Evolutionary conservation across 64 coral and sea anemone species (phyloP).

Genomic region (Montipora efflorescens): DNA sequence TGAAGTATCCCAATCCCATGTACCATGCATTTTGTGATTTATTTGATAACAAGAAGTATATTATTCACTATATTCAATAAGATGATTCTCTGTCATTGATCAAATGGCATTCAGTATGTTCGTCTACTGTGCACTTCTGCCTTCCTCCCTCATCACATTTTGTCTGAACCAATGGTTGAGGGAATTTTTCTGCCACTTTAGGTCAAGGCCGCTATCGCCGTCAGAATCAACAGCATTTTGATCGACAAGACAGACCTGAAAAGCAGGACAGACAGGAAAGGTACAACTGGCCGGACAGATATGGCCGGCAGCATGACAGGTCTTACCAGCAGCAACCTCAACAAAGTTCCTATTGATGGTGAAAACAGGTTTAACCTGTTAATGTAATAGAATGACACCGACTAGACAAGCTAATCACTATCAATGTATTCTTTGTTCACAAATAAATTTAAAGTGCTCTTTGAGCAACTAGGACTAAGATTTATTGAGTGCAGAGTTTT

Average conservation of each 20-base stretch:
- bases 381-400: too few relatives aligned
- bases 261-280: conserved; percentile 41
- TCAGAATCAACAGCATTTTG: conserved; percentile 42
- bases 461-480: not conserved
- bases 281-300: conserved; percentile 41
- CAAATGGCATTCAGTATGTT: too few relatives aligned
- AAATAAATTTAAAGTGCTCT: not conserved
- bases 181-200: not conserved
- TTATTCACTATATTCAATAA: too few relatives aligned
- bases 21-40: too few relatives aligned
- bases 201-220: conserved; percentile 36
- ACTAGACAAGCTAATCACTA: too few relatives aligned
- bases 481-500: not conserved
- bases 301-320: conserved; percentile 19
- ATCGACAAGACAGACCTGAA: conserved; percentile 39
- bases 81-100: too few relatives aligned
- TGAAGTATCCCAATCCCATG: too few relatives aligned
- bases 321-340: conserved; percentile 17
- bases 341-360: too few relatives aligned
- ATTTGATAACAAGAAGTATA: too few relatives aligned
- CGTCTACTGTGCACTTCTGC: too few relatives aligned
- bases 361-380: too few relatives aligned
- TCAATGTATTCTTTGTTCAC: too few relatives aligned
- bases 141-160: not conserved
- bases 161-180: not conserved